Evolutionary conservation across 1,140 invertebrate species (phyloP), one percentile per base, ranked within the genome.

Genomic region (Gyrodactylus salaris): DNA sequence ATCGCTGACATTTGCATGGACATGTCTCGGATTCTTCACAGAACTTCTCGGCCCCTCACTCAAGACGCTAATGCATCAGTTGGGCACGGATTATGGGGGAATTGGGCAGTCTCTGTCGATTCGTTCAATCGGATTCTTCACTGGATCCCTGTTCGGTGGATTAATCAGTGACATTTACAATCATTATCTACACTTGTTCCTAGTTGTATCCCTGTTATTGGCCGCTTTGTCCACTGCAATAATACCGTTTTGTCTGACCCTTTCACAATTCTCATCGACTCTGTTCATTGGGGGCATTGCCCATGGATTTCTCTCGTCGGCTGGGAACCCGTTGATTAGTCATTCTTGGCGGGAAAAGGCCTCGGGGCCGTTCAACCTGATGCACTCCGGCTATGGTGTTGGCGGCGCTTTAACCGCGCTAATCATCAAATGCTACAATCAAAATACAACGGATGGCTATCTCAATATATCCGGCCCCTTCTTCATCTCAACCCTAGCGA

Each of bases 301-400:
- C 26, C 70, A 71, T 71, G 70, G 70, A 22, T 20, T 25, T 7
- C 26, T 71, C 20, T 24, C 70, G 20, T 24, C 70, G n/a, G 21
- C 21, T 71, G 25, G 25, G 24, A 71, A 71, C n/a, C 25, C 2
- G 1, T 71, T 71, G 34, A 16, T 71, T 1, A 25, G 70, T 25
- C 7, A 24, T 71, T 24, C 25, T 20, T 71, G 70, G 70, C 25
- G 20, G 26, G 24, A 22, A 2, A 71, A 25, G 70, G 21, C 70
- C 25, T 24, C 70, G 1, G 70, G 70, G 1, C 70, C 70, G 20
- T 71, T 71, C 25, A 71, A 71, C 26, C 26, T 71, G 7, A 71
- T 71, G 70, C 70, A 71, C 26, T 71, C 70, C 20, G 70, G 70
- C 1, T 71, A 71, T 71, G 70, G 70, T 24, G 21, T 71, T 7